phyloP scores from a whole-genome alignment of 2,797 vertebrate species.

The Tragopan temminckii region DNA sequence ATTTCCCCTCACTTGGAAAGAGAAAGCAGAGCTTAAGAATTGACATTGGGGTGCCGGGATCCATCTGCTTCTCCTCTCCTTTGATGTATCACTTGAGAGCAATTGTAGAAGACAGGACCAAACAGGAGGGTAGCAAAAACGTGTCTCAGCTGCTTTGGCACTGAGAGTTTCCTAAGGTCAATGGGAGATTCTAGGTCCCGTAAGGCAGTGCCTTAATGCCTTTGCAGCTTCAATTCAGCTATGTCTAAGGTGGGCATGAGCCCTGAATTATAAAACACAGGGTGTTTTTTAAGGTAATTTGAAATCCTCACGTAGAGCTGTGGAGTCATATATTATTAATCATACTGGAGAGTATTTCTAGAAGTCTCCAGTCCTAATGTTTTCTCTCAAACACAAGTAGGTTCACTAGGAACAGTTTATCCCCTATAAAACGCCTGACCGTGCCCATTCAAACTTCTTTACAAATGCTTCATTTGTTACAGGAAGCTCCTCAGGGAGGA shows the following conservation, averaged over 20 bases:
- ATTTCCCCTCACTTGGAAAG: not conserved
- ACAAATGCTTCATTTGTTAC: conserved; percentile 57
- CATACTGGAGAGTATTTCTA: conserved; percentile 40
- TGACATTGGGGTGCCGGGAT: not conserved
- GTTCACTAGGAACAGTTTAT: conserved; percentile 40
- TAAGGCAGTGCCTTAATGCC: not conserved
- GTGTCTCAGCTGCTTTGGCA: not conserved
- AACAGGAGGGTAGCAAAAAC: not conserved
- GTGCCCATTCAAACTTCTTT: conserved; percentile 53
- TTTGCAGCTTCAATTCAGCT: not conserved
- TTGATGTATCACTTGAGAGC: not conserved
- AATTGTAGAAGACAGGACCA: not conserved
- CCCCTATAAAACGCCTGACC: conserved; percentile 56
- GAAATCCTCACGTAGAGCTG: not conserved
- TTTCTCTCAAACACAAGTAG: conserved; percentile 46
- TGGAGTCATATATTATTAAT: conserved; percentile 46
- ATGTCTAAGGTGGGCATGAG: not conserved
- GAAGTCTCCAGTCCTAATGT: conserved; percentile 40
- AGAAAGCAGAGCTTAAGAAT: not conserved
- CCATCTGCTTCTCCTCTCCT: not conserved
- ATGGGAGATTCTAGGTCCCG: not conserved
- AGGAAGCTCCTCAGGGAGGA: conserved; percentile 60
- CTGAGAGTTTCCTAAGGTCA: not conserved
- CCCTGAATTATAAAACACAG: not conserved
- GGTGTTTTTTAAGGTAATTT: not conserved